phyloP scores from a whole-genome alignment of 2,797 vertebrate genomes.

The Tenualosa ilisha region DNA sequence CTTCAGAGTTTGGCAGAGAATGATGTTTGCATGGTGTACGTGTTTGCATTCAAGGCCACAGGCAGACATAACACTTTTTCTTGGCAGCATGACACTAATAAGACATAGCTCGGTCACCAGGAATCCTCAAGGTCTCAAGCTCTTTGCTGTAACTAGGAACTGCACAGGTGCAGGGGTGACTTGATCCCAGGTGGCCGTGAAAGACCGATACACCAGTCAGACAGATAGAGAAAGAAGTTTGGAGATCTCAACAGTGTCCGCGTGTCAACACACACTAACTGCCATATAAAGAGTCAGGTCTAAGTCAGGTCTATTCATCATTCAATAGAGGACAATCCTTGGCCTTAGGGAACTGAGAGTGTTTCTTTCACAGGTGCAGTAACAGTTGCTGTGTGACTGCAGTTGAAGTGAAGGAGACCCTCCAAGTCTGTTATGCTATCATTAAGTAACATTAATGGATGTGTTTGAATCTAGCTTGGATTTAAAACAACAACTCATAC shows the following conservation, averaged over 20 bases:
- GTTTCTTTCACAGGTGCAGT: background rate
- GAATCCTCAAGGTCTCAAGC: background rate
- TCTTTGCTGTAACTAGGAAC: background rate
- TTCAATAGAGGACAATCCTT: background rate
- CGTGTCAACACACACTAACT: background rate
- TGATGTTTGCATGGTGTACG: conserved; percentile 6
- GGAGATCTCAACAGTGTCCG: background rate
- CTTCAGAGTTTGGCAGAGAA: background rate
- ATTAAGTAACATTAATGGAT: background rate
- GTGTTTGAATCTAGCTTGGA: background rate
- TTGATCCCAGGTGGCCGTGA: background rate
- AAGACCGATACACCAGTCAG: background rate
- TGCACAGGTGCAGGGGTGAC: background rate
- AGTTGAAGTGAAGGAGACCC: background rate
- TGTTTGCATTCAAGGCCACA: conserved; percentile 8
- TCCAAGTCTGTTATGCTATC: background rate
- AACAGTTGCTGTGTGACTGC: background rate
- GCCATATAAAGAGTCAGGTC: background rate
- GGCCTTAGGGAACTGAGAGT: background rate
- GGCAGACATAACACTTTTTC: conserved; percentile 25
- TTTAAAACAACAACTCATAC: background rate
- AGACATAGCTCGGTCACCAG: background rate
- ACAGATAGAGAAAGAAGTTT: background rate
- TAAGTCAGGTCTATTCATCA: background rate
- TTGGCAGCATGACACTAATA: background rate